phyloP scores from a whole-genome alignment of 2,888 invertebrate genomes.

The Drosophila niveifrons region DNA sequence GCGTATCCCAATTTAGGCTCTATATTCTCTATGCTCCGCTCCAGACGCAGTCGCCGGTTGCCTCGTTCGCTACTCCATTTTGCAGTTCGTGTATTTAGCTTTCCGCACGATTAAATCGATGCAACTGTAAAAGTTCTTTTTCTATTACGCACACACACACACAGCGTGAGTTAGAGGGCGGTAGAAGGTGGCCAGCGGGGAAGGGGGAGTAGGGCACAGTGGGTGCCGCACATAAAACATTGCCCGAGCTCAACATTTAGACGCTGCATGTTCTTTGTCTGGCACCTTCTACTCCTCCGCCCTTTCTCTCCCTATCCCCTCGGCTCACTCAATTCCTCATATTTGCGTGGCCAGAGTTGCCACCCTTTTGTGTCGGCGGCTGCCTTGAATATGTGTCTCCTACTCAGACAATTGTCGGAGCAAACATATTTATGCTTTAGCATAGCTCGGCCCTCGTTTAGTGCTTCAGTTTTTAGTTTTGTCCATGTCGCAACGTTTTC shows the following conservation, averaged over 20 bases:
- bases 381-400: slow-evolving; percentile 56
- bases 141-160: slow-evolving; percentile 74
- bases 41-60: slow-evolving; percentile 64
- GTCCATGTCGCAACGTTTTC: slow-evolving; percentile 43
- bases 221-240: slow-evolving; percentile 68
- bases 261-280: slow-evolving; percentile 55
- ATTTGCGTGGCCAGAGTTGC: slow-evolving; percentile 60
- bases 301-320: not conserved
- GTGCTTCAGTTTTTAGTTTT: slow-evolving; percentile 64
- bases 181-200: too few relatives aligned
- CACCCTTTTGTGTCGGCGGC: slow-evolving; percentile 17
- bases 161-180: not conserved
- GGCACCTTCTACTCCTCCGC: slow-evolving; percentile 53
- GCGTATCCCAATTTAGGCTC: slow-evolving; percentile 80
- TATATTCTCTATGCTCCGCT: slow-evolving; percentile 46
- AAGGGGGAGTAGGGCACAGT: slow-evolving; percentile 26
- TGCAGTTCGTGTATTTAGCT: slow-evolving; percentile 70
- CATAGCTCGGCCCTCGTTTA: slow-evolving; percentile 50
- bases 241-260: slow-evolving; percentile 71
- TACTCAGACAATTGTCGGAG: slow-evolving; percentile 66
- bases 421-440: slow-evolving; percentile 72
- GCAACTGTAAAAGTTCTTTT: slow-evolving; percentile 81
- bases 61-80: slow-evolving; percentile 2
- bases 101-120: slow-evolving; percentile 83
- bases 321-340: slow-evolving; percentile 21